Evolutionary conservation across 2,888 invertebrate species (phyloP).

Genomic region (Drosophila buzzatii): DNA sequence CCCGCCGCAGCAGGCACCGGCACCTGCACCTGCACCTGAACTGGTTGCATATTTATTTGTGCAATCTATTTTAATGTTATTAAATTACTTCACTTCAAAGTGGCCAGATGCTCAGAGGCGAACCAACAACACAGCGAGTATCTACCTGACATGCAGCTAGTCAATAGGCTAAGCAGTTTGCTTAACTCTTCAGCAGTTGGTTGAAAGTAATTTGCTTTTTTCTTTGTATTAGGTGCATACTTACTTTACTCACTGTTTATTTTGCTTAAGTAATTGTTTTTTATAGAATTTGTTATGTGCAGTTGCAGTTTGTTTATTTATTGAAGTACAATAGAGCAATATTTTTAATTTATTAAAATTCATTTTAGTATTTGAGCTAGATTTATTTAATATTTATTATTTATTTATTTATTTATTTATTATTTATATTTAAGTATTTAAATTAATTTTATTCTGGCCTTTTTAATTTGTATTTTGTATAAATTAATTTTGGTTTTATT

Average conservation of each 20-base stretch:
- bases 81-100: constrained; percentile 39
- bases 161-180: constrained; percentile 12
- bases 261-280: neutral
- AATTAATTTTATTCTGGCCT: too few relatives aligned
- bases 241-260: neutral
- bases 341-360: neutral
- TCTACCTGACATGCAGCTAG: neutral
- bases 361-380: neutral
- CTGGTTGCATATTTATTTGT: constrained; percentile 49
- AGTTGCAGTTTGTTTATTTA: too few relatives aligned
- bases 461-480: too few relatives aligned
- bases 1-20: constrained; percentile 6
- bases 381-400: neutral
- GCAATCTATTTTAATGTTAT: constrained; percentile 52
- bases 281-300: neutral
- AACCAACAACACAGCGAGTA: neutral
- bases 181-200: neutral
- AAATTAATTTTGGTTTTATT: too few relatives aligned
- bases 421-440: neutral
- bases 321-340: neutral
- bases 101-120: constrained; percentile 1
- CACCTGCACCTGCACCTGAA: neutral
- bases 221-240: too few relatives aligned
- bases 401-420: neutral
- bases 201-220: constrained; percentile 2